phyloP scores from a whole-genome alignment of 2,113 vertebrate species.

The Triplophysa dalaica region DNA sequence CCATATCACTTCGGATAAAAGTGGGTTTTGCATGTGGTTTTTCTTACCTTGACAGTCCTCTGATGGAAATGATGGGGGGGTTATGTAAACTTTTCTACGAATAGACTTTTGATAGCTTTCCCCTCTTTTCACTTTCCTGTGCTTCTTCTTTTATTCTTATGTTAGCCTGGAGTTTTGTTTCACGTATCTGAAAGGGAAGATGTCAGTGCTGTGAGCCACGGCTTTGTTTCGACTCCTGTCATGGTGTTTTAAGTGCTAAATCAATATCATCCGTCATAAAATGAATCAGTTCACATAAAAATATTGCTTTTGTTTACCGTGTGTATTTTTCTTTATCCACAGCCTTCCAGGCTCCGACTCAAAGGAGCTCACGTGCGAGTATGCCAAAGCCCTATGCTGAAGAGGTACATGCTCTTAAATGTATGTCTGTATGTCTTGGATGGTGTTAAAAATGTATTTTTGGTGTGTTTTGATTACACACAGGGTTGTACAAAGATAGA shows the following conservation, averaged over 20 bases:
- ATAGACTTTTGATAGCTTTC: too few relatives aligned
- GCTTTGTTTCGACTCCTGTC: not conserved
- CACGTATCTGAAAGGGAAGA: not conserved
- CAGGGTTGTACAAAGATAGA: too few relatives aligned
- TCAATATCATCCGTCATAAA: not conserved
- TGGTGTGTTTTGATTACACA: too few relatives aligned
- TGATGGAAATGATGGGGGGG: not conserved
- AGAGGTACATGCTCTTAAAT: slow-evolving; percentile 50
- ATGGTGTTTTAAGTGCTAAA: not conserved
- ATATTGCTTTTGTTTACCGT: not conserved
- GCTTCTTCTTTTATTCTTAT: not conserved
- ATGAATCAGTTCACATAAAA: not conserved
- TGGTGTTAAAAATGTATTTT: not conserved
- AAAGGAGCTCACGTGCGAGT: slow-evolving; percentile 49
- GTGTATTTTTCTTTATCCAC: not conserved
- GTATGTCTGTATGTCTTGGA: not conserved
- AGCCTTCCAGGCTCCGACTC: slow-evolving; percentile 66
- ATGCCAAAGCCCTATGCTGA: slow-evolving; percentile 45
- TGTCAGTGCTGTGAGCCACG: not conserved
- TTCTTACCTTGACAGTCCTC: not conserved
- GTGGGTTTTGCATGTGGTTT: too few relatives aligned
- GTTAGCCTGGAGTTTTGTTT: not conserved
- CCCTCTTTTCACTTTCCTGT: not conserved
- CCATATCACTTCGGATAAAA: too few relatives aligned
- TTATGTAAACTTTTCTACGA: not conserved